Evolutionary conservation across 2,113 vertebrate genomes (phyloP).

Genomic region (Lamprologus tigripictilis): DNA sequence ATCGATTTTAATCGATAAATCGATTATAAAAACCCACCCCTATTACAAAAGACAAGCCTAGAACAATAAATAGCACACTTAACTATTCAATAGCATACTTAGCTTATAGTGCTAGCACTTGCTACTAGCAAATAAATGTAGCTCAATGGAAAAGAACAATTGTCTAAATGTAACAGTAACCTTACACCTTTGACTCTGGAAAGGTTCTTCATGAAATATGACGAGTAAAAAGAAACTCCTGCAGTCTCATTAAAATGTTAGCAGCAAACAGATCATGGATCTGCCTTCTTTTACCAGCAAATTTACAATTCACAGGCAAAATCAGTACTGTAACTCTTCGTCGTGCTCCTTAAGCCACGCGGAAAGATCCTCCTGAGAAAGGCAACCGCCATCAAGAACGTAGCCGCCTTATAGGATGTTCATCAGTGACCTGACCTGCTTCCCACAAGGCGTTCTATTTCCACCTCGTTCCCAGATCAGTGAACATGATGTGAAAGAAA

Average conservation of each 20-base stretch:
- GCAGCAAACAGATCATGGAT: not conserved
- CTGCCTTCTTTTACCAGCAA: not conserved
- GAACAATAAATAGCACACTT: not conserved
- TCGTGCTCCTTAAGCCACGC: accelerated
- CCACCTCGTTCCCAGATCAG: not conserved
- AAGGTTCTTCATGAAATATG: not conserved
- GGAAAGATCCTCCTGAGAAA: not conserved
- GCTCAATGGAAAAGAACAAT: not conserved
- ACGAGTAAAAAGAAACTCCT: not conserved
- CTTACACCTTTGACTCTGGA: not conserved
- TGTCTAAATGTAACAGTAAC: not conserved
- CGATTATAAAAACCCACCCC: too few relatives aligned
- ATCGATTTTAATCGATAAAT: too few relatives aligned
- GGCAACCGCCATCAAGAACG: not conserved
- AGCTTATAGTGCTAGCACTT: not conserved
- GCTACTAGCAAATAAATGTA: not conserved
- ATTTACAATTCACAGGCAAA: not conserved
- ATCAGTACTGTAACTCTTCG: not conserved
- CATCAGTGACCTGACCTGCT: not conserved
- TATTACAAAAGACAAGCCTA: not conserved
- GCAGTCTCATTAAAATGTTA: not conserved
- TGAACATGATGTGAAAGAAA: not conserved
- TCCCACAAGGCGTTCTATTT: not conserved
- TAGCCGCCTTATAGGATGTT: not conserved
- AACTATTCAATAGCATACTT: not conserved